These are phyloP conservation scores for Apaloderma vittatum DNA, from an alignment of 2,113 vertebrate genomes.

Conservation along the genomic window DNA sequence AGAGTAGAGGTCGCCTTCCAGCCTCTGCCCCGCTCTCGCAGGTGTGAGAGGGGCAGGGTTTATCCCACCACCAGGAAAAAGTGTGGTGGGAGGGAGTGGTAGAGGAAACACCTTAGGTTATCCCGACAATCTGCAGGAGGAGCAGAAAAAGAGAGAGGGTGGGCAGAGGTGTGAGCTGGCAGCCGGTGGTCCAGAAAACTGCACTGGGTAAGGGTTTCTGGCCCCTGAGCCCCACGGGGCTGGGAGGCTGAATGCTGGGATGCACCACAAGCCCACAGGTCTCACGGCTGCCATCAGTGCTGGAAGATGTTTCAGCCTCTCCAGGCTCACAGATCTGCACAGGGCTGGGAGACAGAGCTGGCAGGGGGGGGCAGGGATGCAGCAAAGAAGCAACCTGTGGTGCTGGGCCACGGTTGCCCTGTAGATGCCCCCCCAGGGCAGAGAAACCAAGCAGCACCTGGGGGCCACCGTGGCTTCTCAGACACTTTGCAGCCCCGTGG, in stretches of 20 bases:
- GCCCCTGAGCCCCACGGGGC: not conserved
- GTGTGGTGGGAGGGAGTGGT: not conserved
- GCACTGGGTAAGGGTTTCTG: not conserved
- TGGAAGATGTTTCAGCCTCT: not conserved
- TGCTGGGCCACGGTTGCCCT: rapidly evolving
- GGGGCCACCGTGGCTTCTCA: not conserved
- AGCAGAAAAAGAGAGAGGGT: not conserved
- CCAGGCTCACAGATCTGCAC: not conserved
- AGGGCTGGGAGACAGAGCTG: not conserved
- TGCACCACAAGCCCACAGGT: rapidly evolving
- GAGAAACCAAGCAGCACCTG: not conserved
- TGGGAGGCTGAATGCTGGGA: not conserved
- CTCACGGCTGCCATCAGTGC: rapidly evolving
- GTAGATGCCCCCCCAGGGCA: rapidly evolving
- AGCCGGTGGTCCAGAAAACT: not conserved
- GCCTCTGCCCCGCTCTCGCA: not conserved
- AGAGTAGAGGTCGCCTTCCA: not conserved
- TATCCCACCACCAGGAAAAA: not conserved
- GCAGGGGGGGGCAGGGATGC: not conserved
- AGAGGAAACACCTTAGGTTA: not conserved
- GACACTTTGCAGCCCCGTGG: not conserved
- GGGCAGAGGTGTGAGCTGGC: not conserved
- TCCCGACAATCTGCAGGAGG: not conserved
- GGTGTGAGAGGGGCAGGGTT: not conserved
- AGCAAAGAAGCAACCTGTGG: not conserved